Evolutionary conservation across 1,140 invertebrate genomes (phyloP).

Genomic region (Bombus confusus): DNA sequence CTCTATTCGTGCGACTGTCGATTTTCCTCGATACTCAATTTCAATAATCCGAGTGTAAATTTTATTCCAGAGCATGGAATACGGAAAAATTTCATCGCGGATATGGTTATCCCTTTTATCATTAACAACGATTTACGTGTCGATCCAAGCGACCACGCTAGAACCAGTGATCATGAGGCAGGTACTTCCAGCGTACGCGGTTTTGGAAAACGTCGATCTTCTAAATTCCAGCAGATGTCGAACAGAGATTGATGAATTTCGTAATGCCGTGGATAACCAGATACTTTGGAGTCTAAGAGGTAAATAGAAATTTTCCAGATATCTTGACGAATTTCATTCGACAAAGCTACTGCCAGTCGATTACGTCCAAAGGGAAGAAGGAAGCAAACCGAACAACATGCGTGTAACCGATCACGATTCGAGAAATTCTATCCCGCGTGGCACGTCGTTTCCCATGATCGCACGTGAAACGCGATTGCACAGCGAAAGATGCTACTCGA

Average conservation of each 20-base stretch:
- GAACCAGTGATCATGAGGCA: neutral
- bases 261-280: conserved; percentile 64
- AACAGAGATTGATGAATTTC: conserved; percentile 67
- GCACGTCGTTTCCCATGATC: neutral
- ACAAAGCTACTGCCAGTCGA: too few relatives aligned
- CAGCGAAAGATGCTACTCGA: neutral
- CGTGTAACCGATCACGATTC: too few relatives aligned
- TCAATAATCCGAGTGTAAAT: too few relatives aligned
- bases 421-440: too few relatives aligned
- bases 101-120: neutral
- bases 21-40: neutral
- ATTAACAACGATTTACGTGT: neutral
- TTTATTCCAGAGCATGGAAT: neutral
- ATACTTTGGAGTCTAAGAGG: conserved; percentile 75
- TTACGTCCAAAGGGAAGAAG: too few relatives aligned
- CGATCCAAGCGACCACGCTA: neutral
- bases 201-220: conserved; percentile 54
- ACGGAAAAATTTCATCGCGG: too few relatives aligned
- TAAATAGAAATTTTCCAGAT: conserved; percentile 56
- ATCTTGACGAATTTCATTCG: neutral
- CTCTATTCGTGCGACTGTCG: too few relatives aligned
- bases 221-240: conserved; percentile 66
- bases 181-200: conserved; percentile 70
- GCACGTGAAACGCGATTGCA: too few relatives aligned
- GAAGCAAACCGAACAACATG: too few relatives aligned